Conservation (phyloP, 2,113 vertebrate genomes). For the Bos javanicus region DNA sequence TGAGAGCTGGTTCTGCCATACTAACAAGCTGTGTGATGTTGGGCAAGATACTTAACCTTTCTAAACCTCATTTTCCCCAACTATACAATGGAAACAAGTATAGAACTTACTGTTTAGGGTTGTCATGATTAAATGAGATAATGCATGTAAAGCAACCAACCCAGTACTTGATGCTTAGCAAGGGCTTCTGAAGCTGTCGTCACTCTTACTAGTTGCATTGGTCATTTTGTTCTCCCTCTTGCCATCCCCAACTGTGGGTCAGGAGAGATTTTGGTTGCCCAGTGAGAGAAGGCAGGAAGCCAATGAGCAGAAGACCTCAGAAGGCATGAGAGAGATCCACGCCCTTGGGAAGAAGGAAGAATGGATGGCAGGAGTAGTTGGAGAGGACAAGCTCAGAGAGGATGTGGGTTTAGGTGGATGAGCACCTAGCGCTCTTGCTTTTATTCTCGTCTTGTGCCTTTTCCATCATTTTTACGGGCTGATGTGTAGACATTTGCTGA, state of each 20-base stretch:
- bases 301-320: background rate
- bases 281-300: background rate
- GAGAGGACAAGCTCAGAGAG: background rate
- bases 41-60: background rate
- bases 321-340: background rate
- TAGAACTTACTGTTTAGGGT: background rate
- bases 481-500: background rate
- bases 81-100: background rate
- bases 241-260: background rate
- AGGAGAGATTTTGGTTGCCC: background rate
- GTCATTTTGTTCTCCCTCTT: background rate
- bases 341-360: background rate
- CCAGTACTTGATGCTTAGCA: background rate
- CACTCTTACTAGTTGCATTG: accelerated
- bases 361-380: background rate
- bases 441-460: background rate
- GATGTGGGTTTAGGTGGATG: background rate
- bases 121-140: background rate
- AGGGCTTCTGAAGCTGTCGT: background rate
- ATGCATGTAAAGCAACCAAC: background rate
- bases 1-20: background rate
- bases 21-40: background rate
- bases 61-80: background rate
- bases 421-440: background rate
- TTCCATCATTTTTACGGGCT: background rate